A percentile compares a stretch with the other conserved stretches of the same genome.
Conservation (phyloP, 2,888 invertebrate species). For the Chrysomela aeneicollis region DNA sequence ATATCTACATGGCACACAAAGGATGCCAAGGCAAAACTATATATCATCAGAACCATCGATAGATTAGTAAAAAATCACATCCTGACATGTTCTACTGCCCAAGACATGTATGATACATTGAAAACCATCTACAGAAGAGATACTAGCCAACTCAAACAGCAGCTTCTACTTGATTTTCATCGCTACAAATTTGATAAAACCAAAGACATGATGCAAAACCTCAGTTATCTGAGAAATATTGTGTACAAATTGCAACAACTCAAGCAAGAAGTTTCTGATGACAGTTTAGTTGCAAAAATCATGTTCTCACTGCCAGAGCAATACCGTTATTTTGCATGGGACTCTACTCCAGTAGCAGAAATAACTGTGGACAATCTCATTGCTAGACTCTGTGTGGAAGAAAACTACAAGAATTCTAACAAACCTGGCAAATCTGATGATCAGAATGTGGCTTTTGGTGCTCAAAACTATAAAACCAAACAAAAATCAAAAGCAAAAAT, state of each 20-base stretch:
- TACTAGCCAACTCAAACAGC: conserved; percentile 3
- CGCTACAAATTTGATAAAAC: not conserved
- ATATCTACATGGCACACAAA: conserved; percentile 8
- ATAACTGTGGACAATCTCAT: conserved; percentile 1
- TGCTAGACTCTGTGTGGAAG: not conserved
- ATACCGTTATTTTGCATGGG: not conserved
- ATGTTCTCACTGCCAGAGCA: conserved; percentile 4
- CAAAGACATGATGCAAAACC: too few species aligned
- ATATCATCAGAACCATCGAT: conserved; percentile 3
- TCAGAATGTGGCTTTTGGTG: not conserved
- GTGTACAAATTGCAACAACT: not conserved
- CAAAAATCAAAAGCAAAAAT: not conserved
- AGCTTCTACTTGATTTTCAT: conserved; percentile 1
- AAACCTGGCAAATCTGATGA: not conserved
- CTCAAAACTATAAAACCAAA: not conserved
- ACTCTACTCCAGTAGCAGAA: not conserved
- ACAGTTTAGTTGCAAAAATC: conserved; percentile 12
- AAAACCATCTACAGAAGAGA: conserved; percentile 6
- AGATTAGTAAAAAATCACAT: not conserved
- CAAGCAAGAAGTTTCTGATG: not conserved
- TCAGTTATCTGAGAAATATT: not conserved
- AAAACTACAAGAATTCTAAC: not conserved
- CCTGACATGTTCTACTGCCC: not conserved
- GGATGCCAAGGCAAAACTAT: conserved; percentile 8
- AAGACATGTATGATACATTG: conserved; percentile 7